Evolutionary conservation across 2,113 vertebrate species (phyloP), one percentile per base, ranked within the genome.

Genomic region (Aspiorhynchus laticeps): DNA sequence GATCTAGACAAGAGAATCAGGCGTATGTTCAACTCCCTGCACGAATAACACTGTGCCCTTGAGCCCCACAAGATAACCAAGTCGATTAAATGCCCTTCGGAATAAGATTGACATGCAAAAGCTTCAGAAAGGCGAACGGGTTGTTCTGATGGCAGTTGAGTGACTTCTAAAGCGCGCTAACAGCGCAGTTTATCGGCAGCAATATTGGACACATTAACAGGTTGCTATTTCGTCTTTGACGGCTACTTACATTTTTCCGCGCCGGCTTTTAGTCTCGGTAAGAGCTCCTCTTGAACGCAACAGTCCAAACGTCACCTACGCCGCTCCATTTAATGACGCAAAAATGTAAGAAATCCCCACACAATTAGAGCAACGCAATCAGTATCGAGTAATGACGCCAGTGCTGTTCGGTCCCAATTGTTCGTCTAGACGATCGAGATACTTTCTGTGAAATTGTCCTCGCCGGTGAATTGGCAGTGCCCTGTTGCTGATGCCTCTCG

Each of bases 271-370:
- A 79, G 51, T 86, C 84, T 88, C 46, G 84, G 85, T 78, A 65
- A 61, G 82, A 86, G 91, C 86, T 93, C 89, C 91, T 93, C 90
- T 86, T 86, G 88, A 86, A 91, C 89, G 89, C 91, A 86, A 84
- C 86, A 89, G 92, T 91, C 90, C 85, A 83, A 92, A 86, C 93
- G 93, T 95, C 94, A 95, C 93, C 93, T 95, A 89, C 86, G 93
- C 91, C 89, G 91, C 89, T 92, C 91, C 94, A 95, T 95, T 91
- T 87, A 65, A 87, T 82, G 91, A 78, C 15, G 86, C 26, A 76
- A 56, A 63, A 75, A 69, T 65, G 87, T 38, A 43, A 63, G 79
- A 82, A 83, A 83, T 86, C 80, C 69, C 61, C 59, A 38, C 73
- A 76, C 71, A 86, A 65, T 75, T 75, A 67, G 14, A 83, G 1